Percentiles rank a stretch among this genome's conserved stretches.
Conservation (phyloP, 2,888 invertebrate genomes). For the Lysandra bellargus region DNA sequence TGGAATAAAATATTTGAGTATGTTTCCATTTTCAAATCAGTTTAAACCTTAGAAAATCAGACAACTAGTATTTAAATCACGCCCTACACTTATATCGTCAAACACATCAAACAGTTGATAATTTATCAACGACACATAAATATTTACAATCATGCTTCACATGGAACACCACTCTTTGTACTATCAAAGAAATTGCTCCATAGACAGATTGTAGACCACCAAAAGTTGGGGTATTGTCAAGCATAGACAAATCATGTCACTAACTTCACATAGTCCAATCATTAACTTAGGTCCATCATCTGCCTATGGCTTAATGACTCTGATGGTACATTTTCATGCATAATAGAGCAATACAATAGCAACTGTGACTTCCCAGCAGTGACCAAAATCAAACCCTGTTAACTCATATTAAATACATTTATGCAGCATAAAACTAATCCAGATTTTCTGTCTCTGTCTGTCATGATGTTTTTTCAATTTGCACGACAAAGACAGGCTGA, state of each 20-base stretch:
- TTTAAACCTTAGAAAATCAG: too few relatives aligned
- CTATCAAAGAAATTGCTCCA: not conserved
- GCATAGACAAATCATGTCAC: not conserved
- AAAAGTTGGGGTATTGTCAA: not conserved
- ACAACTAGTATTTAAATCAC: not conserved
- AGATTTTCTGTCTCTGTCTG: not conserved
- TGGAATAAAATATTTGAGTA: too few relatives aligned
- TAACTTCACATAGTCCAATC: not conserved
- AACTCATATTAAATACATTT: too few relatives aligned
- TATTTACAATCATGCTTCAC: conserved; percentile 6
- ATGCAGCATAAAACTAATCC: too few relatives aligned
- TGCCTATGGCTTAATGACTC: not conserved
- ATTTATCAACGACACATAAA: not conserved
- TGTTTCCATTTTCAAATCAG: too few relatives aligned
- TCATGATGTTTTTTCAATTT: too few relatives aligned
- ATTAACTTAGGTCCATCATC: not conserved
- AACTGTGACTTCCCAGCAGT: not conserved
- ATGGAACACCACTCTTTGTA: not conserved
- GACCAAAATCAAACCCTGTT: not conserved
- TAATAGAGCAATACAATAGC: not conserved
- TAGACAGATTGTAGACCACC: not conserved
- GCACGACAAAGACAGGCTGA: too few relatives aligned
- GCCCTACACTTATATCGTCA: not conserved
- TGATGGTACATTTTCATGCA: not conserved
- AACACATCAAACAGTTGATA: not conserved